Conservation (phyloP, 30 jellyfish, hydroid and myxozoan genomes). For the Aurelia aurita region DNA sequence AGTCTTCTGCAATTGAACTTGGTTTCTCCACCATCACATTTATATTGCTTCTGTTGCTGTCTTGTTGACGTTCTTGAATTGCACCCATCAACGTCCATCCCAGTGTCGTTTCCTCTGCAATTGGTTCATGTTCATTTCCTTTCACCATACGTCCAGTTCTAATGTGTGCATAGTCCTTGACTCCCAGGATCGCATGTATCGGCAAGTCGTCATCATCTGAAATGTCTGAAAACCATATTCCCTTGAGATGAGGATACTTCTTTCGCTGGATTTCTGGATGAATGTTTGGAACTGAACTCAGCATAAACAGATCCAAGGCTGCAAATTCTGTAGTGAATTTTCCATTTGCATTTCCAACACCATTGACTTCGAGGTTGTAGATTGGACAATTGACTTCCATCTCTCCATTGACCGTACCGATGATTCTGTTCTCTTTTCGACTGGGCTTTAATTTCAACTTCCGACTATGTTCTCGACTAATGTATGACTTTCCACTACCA, state of each 20-base stretch:
- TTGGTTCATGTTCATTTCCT: constrained; percentile 34
- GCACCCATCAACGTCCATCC: constrained; percentile 59
- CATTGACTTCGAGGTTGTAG: constrained; percentile 41
- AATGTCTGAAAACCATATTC: constrained; percentile 62
- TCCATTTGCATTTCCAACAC: constrained; percentile 48
- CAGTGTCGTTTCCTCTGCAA: constrained; percentile 42
- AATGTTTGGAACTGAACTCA: constrained; percentile 34
- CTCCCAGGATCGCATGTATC: constrained; percentile 60
- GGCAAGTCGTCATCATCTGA: constrained; percentile 18
- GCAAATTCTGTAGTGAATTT: constrained; percentile 50
- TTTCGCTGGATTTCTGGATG: constrained; percentile 43
- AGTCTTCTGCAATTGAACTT: constrained; percentile 1
- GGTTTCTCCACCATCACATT: constrained; percentile 21
- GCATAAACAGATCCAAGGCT: constrained; percentile 31
- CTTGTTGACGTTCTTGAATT: constrained; percentile 9
- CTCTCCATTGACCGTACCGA: constrained; percentile 53
- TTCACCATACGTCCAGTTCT: constrained; percentile 33
- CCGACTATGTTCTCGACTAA: constrained; percentile 44
- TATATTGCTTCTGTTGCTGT: not conserved
- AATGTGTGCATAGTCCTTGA: constrained; percentile 34
- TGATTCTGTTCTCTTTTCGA: constrained; percentile 34
- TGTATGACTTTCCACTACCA: constrained; percentile 56
- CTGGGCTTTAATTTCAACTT: constrained; percentile 1
- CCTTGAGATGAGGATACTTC: constrained; percentile 27
- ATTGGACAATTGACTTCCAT: constrained; percentile 33